Percentiles rank a stretch among this genome's conserved stretches.
phyloP scores from a whole-genome alignment of 1,140 invertebrate genomes.

The Bombus sylvicola region DNA sequence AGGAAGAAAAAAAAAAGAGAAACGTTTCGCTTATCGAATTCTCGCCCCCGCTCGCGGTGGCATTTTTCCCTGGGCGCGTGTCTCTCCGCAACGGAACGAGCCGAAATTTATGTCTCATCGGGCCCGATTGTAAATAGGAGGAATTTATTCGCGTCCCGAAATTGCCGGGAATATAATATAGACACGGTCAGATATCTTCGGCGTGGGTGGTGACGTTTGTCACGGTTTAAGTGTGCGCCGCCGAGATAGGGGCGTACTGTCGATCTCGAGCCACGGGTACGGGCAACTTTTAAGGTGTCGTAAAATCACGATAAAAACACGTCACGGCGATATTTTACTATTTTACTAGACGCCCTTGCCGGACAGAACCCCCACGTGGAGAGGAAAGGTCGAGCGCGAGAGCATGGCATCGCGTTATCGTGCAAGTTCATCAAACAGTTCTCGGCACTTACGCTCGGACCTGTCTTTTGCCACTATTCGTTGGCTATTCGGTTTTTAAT shows the following conservation, averaged over 20 bases:
- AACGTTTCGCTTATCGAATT: conserved; percentile 24
- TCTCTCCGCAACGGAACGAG: neutral
- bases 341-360: conserved; percentile 64
- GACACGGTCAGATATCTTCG: conserved; percentile 56
- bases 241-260: conserved; percentile 65
- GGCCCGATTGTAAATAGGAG: conserved; percentile 57
- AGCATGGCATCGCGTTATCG: conserved; percentile 25
- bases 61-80: conserved; percentile 22
- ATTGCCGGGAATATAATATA: conserved; percentile 57
- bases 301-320: conserved; percentile 65
- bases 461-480: neutral
- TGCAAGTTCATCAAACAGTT: conserved; percentile 8
- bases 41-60: conserved; percentile 1
- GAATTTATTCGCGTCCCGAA: conserved; percentile 66
- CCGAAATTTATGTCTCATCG: conserved; percentile 59
- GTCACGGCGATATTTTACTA: conserved; percentile 64
- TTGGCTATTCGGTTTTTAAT: neutral
- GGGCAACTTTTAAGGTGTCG: conserved; percentile 62
- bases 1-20: neutral
- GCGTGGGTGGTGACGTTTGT: conserved; percentile 69
- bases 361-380: conserved; percentile 61
- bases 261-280: conserved; percentile 40
- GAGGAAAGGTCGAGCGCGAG: neutral
- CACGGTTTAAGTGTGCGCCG: conserved; percentile 63
- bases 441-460: neutral